phyloP scores from a whole-genome alignment of 2,113 vertebrate species.

The Turdus rufiventris region DNA sequence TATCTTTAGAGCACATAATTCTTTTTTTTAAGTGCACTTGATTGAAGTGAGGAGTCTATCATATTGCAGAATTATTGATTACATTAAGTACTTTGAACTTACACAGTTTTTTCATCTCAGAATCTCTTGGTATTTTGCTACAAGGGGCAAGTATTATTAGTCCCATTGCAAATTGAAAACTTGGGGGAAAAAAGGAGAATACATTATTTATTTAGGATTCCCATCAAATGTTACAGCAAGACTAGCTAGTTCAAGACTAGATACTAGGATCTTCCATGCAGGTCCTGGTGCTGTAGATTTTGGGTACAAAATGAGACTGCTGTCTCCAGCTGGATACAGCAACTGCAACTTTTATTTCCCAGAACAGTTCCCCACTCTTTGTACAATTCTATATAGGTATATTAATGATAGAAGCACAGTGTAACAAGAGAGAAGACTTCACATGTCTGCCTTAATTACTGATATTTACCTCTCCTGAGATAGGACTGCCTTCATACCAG shows the following conservation, averaged over 20 bases:
- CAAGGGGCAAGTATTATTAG: neutral
- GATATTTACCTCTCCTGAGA: neutral
- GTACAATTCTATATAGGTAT: neutral
- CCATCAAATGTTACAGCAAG: neutral
- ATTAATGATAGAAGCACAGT: neutral
- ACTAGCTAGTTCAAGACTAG: neutral
- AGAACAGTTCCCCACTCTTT: neutral
- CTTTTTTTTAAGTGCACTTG: slow-evolving; percentile 1
- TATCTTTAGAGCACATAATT: neutral
- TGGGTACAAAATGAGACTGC: neutral
- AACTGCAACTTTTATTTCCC: neutral
- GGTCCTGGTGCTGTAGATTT: neutral
- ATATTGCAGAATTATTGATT: slow-evolving; percentile 31
- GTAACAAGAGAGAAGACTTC: neutral
- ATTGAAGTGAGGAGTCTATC: neutral
- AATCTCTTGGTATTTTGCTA: neutral
- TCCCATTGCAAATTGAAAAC: neutral
- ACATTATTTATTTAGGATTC: neutral
- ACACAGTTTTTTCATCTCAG: neutral
- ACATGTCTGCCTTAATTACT: neutral
- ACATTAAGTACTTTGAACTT: neutral
- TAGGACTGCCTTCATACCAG: neutral
- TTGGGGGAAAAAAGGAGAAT: neutral
- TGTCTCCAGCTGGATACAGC: neutral
- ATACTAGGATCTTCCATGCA: neutral